Evolutionary conservation across 2,797 vertebrate genomes (phyloP), one percentile per base, ranked within the genome.

Genomic region (Anabas testudineus): DNA sequence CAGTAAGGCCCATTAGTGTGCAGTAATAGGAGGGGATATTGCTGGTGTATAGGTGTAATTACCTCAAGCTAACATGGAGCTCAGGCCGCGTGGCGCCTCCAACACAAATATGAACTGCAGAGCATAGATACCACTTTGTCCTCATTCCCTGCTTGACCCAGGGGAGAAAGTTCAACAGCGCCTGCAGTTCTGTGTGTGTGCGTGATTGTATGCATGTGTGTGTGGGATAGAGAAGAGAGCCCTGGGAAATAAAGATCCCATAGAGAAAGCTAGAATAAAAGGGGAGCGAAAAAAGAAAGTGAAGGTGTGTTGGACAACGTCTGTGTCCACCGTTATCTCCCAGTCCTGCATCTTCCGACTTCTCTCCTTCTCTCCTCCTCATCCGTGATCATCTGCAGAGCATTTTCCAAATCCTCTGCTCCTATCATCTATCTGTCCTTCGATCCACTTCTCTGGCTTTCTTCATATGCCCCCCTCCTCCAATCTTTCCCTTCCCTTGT

Each of bases 21-120:
- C 76, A 66, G 90, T 93, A 92, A 92, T 91, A 83, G 87, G 88
- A 88, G 90, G 87, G 90, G 90, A 92, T 93, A 92, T 92, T 90
- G 91, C 84, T 87, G 84, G 85, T 81, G 83, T 90, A 87, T 82
- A 88, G 88, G 87, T 90, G 89, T 92, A 92, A 92, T 91, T 90
- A 89, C 85, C 88, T 88, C 74, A 13, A 88, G 83, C 88, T 83
- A 91, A 91, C 91, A 88, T 77, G 85, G 80, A 87, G 87, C 85
- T 88, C 84, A 87, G 88, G 87, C 87, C 71, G 72, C 37, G 78
- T 83, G 89, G 86, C 90, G 87, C 91, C 91, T 88, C 89, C 82
- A 92, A 90, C 84, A 87, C 88, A 91, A 93, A 91, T 89, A 92
- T 86, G 80, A 91, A 85, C 81, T 61, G 70, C 64, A 32, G 88